Conservation (phyloP, 2,888 invertebrate genomes). For the Stenotaenia linearis region DNA sequence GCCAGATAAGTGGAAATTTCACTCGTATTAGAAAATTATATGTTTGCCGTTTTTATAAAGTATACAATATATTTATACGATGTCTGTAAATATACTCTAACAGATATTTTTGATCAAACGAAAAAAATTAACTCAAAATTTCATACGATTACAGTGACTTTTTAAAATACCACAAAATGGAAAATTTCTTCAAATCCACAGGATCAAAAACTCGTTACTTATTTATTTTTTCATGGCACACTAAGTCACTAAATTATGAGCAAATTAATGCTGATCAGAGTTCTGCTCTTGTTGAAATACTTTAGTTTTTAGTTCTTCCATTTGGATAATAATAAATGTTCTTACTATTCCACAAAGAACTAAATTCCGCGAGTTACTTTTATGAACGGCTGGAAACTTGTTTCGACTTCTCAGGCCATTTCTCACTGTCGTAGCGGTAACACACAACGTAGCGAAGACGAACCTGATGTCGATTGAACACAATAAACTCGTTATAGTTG, state of each 20-base stretch:
- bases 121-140: neutral
- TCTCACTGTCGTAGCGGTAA: conserved; percentile 35
- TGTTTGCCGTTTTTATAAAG: conserved; percentile 2
- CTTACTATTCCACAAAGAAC: neutral
- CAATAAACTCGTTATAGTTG: conserved; percentile 40
- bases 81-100: conserved; percentile 19
- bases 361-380: neutral
- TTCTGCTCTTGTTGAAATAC: neutral
- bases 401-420: conserved; percentile 34
- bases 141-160: neutral
- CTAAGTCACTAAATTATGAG: conserved; percentile 17
- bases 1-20: neutral
- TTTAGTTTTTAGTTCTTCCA: neutral
- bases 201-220: conserved; percentile 17
- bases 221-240: neutral
- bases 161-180: neutral
- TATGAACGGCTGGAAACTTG: conserved; percentile 36
- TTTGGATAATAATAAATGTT: neutral
- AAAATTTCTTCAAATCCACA: conserved; percentile 11
- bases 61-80: conserved; percentile 19
- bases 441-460: conserved; percentile 40
- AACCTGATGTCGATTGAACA: conserved; percentile 39
- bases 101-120: neutral
- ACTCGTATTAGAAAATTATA: conserved; percentile 15
- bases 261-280: conserved; percentile 13